Evolutionary conservation across 2,888 invertebrate genomes (phyloP), one percentile per base, ranked within the genome.

Genomic region (Campoplex capitator): DNA sequence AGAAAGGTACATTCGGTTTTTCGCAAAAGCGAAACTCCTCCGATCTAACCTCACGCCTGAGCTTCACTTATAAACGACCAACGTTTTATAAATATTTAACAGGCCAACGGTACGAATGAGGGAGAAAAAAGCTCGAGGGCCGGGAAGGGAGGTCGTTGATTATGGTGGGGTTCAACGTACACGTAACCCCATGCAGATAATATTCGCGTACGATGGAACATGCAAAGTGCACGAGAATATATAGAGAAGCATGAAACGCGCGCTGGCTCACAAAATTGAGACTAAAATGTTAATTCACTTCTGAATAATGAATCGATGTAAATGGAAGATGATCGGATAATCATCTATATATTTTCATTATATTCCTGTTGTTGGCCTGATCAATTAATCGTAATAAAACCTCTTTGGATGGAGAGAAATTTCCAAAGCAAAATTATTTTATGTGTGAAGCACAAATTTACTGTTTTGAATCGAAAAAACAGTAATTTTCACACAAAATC

Each of bases 11-110:
- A 73, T 38, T 23, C 23, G 48, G 42, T 32, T 38, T 58, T 73
- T 82, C 87, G 78, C 78, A 71, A 77, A 83, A 84, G 56, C 86
- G 85, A 88, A 86, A 83, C 84, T 75, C 80, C 85, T 85, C 88
- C 89, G 85, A 86, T 87, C 86, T 73, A 79, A 58, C 51, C 86
- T 67, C 86, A 68, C 56, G 71, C 83, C 67, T 67, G 56, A 88
- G 86, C 88, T 90, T 90, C 89, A 88, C 89, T 90, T 90, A 91
- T 90, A 90, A 90, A 88, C 89, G 77, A 88, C 89, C 77, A 88
- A 84, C 87, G 88, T 91, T 92, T 92, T 91, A 91, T 92, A 92
- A 92, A 92, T 92, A 92, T 92, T 92, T 91, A 91, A 90, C 88
- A 90, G 83, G 67, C 81, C 54, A 75, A 68, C 75, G 35, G 16